Evolutionary conservation across 1,140 invertebrate genomes (phyloP), one percentile per base, ranked within the genome.

Genomic region (Drosophila mayri): DNA sequence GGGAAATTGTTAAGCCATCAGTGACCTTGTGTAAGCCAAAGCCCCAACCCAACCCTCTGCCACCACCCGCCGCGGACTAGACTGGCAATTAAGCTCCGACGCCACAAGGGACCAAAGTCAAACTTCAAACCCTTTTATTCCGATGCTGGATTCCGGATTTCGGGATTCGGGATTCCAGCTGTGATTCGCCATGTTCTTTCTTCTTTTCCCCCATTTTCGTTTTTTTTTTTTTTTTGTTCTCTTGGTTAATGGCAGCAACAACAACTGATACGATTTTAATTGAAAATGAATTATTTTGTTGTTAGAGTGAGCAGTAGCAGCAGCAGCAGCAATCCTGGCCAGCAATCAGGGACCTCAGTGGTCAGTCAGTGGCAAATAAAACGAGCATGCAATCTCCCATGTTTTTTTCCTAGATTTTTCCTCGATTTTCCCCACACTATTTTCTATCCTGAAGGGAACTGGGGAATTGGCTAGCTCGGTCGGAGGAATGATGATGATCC

Each of bases 251-350:
- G 67, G 58, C 76, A 76, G 46, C 40, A 54, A 63, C 61, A 58
- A 58, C 75, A 79, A 80, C 72, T 91, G 90, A 90, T 91, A 73
- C 79, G 79, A 70, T 83, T 91, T 91, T 91, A 91, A 91, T 91
- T 91, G 90, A 87, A 91, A 91, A 79, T 90, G 85, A 90, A 90
- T 91, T 91, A 87, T 91, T 86, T 88, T 86, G 88, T 78, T 83
- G 81, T 73, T 91, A 77, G 78, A 79, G 79, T 20, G 64, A 67
- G 25, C 64, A 52, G 41, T n/a, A 55, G 46, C 20, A 47, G 22
- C 9, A 49, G 46, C 9, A 35, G 38, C 12, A 70, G 35, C 18
- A 44, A 72, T 74, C 44, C 63, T 47, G 57, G 55, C 58, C 49
- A 68, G 60, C 46, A 76, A 44, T 60, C 47, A 18, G 37, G 55